These are phyloP conservation scores for Anableps anableps DNA, from an alignment of 2,797 vertebrate genomes.

Conservation along the genomic window DNA sequence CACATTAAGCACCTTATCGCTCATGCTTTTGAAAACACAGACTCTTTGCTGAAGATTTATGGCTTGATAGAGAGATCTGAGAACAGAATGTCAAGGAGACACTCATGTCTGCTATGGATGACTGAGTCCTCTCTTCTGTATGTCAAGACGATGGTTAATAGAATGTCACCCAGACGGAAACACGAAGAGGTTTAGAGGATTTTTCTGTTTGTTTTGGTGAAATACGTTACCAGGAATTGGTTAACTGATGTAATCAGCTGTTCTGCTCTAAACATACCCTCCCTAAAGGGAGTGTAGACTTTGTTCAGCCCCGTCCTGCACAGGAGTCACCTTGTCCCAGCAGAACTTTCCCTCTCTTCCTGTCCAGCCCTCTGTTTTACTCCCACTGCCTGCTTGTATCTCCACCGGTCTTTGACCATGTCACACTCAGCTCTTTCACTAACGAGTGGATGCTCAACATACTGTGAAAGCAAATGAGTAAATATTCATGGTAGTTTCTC, in stretches of 20 bases:
- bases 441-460: conserved; percentile 15
- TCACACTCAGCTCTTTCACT: conserved; percentile 2
- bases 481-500: conserved; percentile 7
- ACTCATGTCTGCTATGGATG: neutral
- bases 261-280: neutral
- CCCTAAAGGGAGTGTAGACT: conserved; percentile 1
- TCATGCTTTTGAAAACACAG: neutral
- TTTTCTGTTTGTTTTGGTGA: neutral
- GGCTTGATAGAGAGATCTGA: neutral
- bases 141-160: neutral
- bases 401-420: neutral
- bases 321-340: conserved; percentile 73
- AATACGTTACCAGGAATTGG: neutral
- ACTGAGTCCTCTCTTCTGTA: neutral
- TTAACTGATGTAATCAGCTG: neutral
- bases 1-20: neutral
- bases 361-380: conserved; percentile 31
- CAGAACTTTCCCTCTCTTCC: conserved; percentile 39
- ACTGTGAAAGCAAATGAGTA: neutral
- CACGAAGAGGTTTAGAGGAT: neutral
- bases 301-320: conserved; percentile 11
- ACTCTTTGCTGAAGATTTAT: neutral
- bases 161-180: neutral
- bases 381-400: conserved; percentile 23
- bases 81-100: neutral